Conservation (phyloP, 2,113 vertebrate genomes). For the Heptranchias perlo region DNA sequence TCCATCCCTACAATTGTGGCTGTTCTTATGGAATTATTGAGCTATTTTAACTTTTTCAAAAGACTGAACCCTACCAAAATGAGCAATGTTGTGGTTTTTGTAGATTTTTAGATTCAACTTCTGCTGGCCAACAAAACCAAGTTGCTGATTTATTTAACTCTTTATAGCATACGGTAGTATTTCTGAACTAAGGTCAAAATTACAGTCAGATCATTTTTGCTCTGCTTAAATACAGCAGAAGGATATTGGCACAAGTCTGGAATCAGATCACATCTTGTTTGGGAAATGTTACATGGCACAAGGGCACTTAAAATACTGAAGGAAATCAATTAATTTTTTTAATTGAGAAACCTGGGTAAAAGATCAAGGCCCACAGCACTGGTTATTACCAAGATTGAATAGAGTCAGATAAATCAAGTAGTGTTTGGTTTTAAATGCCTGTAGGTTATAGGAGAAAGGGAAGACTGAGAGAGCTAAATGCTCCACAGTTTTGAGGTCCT, state of each 20-base stretch:
- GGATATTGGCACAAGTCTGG: background rate
- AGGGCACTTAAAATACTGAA: background rate
- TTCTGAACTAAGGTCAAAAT: background rate
- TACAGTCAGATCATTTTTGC: background rate
- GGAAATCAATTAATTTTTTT: background rate
- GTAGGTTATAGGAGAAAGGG: background rate
- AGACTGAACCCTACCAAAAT: slow-evolving; percentile 4
- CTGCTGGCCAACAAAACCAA: background rate
- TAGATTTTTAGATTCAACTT: background rate
- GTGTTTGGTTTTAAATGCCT: background rate
- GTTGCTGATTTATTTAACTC: slow-evolving; percentile 14
- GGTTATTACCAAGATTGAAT: background rate
- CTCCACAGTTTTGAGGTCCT: background rate
- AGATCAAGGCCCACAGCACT: background rate
- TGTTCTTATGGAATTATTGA: slow-evolving; percentile 23
- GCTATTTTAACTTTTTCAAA: slow-evolving; percentile 24
- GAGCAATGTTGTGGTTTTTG: background rate
- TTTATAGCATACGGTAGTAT: background rate
- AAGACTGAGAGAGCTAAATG: background rate
- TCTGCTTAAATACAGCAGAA: background rate
- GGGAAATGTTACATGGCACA: background rate
- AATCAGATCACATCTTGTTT: background rate
- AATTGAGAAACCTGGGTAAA: background rate
- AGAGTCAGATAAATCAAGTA: background rate
- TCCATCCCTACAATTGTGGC: slow-evolving; percentile 36